These are phyloP conservation scores for Recurvirostra avosetta DNA, from an alignment of 2,113 vertebrate species.

Conservation along the genomic window DNA sequence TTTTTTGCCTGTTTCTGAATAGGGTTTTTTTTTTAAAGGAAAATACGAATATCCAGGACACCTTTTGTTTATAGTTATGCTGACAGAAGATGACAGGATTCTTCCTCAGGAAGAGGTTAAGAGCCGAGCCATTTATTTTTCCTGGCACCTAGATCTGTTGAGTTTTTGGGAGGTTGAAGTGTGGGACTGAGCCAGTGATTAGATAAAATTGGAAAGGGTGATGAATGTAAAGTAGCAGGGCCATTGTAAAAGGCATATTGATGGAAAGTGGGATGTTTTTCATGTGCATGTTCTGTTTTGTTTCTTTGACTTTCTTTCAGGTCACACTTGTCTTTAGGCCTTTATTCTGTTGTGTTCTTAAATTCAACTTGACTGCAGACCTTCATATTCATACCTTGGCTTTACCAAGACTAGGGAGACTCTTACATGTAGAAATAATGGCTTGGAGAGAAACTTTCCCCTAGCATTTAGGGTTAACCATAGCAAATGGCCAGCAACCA, in stretches of 20 bases:
- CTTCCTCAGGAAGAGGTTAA: not conserved
- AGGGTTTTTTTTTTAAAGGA: not conserved
- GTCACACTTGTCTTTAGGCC: not conserved
- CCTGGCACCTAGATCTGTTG: not conserved
- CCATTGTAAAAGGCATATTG: not conserved
- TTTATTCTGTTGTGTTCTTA: not conserved
- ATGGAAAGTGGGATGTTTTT: not conserved
- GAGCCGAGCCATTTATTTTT: not conserved
- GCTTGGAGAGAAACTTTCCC: not conserved
- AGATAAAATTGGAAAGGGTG: not conserved
- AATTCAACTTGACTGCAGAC: not conserved
- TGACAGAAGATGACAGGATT: not conserved
- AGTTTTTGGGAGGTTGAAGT: not conserved
- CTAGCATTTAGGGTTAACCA: not conserved
- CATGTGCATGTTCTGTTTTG: not conserved
- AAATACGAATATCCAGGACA: not conserved
- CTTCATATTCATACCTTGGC: not conserved
- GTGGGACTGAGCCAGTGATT: not conserved
- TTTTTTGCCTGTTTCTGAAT: not conserved
- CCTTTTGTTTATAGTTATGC: not conserved
- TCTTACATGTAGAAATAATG: not conserved
- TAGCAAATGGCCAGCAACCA: not conserved
- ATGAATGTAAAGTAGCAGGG: not conserved
- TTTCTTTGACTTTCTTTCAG: not conserved
- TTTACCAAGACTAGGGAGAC: not conserved